Base-by-base conservation (phyloP, 2,888 invertebrate species). In the Erebia palarica region DNA sequence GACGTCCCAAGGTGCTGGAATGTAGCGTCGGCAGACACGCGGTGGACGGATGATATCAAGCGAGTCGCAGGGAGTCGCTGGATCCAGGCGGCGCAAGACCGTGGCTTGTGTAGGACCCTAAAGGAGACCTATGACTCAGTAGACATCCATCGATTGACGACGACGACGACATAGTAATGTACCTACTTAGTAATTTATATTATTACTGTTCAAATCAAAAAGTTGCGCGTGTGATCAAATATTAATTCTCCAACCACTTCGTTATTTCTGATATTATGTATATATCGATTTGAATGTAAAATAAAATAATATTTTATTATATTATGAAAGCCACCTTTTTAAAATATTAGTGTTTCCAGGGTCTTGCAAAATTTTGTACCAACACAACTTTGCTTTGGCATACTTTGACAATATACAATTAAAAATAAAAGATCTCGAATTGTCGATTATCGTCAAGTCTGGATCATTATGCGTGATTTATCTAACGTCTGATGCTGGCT, bases 391-490 rank as follows among this genome's bases (percentile, higher is more conserved):
- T 42, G 59, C 59, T 42, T 60, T 61, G 60, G 16, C 58, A 14
- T 58, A 27, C 3, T 27, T 27, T 27, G 27, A 4, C 27, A 36
- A 21, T 57, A n/a, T 55, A 42, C 42, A 42, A 42, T 42, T 42
- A 65, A 63, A n/a, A n/a, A n/a, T n/a, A n/a, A n/a, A n/a, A n/a
- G n/a, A n/a, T n/a, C n/a, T 49, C 3, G 49, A 63, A 63, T 13
- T 21, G 42, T 55, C 53, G 65, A 65, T 65, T 55, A 55, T 53
- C 53, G 44, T 21, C 21, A 21, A 57, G 18, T 42, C 16, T 18
- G 53, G 47, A 49, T 67, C 58, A 51, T 51, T 59, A 68, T 72
- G 80, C 83, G 82, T 82, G 84, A 80, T 82, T 77, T 74, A 80
- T 74, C 61, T 72, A 72, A 75, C 77, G 76, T 73, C 75, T 64